Conservation (phyloP, 2,888 invertebrate species). For the Dichetophora obliterata region DNA sequence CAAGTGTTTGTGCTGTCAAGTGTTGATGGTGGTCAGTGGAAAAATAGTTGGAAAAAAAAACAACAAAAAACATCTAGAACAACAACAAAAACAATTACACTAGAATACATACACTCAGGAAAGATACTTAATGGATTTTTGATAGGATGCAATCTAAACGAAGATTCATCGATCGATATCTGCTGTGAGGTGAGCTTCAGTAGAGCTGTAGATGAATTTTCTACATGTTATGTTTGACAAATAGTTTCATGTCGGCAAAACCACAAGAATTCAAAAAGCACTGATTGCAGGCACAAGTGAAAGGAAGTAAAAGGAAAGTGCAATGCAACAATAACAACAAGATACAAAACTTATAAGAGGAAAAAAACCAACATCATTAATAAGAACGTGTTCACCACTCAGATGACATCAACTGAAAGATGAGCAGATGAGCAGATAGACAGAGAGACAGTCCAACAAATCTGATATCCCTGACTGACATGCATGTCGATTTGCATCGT, state of each 20-base stretch:
- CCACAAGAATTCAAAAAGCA: conserved; percentile 42
- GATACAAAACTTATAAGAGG: conserved; percentile 31
- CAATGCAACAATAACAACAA: neutral
- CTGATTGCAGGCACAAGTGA: conserved; percentile 46
- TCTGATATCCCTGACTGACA: conserved; percentile 7
- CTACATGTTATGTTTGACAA: conserved; percentile 48
- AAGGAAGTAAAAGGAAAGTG: neutral
- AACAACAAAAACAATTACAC: neutral
- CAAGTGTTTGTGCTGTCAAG: neutral
- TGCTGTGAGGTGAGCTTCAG: neutral
- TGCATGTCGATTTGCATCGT: conserved; percentile 47
- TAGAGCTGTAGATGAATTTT: conserved; percentile 49
- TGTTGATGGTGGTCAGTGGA: neutral
- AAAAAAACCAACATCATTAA: conserved; percentile 58
- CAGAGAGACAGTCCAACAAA: neutral
- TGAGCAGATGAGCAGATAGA: no score
- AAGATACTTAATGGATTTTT: conserved; percentile 63
- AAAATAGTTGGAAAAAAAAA: neutral
- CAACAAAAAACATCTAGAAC: no score
- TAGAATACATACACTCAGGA: neutral
- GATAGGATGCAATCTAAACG: conserved; percentile 48
- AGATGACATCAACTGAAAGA: conserved; percentile 58
- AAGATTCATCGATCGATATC: conserved; percentile 14
- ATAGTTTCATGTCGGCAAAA: conserved; percentile 55
- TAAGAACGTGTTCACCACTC: conserved; percentile 50